phyloP scores from a whole-genome alignment of 2,797 vertebrate species.

The Synaphobranchus kaupii region DNA sequence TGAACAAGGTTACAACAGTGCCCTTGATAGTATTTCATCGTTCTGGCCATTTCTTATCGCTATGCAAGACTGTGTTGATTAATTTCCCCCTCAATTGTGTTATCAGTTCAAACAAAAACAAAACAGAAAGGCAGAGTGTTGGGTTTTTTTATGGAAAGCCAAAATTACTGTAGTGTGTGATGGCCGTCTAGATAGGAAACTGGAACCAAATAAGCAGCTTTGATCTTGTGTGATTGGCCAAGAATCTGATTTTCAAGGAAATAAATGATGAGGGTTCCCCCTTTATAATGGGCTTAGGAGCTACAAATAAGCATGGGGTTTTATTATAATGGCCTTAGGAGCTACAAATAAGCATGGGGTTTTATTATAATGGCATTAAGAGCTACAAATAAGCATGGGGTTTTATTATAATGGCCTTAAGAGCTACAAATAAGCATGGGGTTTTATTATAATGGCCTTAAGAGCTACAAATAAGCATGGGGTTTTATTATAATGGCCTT shows the following conservation, averaged over 20 bases:
- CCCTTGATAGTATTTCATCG: background rate
- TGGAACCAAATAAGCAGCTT: background rate
- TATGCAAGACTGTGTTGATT: background rate
- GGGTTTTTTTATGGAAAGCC: background rate
- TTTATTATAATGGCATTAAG: no score
- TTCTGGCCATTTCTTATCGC: background rate
- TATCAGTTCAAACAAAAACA: background rate
- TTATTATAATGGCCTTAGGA: no score
- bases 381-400: no score
- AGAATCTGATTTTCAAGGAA: background rate
- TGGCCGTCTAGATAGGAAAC: background rate
- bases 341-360: no score
- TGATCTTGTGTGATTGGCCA: background rate
- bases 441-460: no score
- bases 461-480: no score
- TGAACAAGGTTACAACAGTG: background rate
- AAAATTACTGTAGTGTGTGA: background rate
- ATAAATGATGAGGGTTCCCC: background rate
- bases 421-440: no score
- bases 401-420: no score
- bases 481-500: no score
- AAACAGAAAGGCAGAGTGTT: background rate
- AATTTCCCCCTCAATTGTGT: background rate
- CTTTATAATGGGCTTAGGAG: background rate
- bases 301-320: background rate